Evolutionary conservation across 2,888 invertebrate species (phyloP).

Genomic region (Pachydiplax longipennis): DNA sequence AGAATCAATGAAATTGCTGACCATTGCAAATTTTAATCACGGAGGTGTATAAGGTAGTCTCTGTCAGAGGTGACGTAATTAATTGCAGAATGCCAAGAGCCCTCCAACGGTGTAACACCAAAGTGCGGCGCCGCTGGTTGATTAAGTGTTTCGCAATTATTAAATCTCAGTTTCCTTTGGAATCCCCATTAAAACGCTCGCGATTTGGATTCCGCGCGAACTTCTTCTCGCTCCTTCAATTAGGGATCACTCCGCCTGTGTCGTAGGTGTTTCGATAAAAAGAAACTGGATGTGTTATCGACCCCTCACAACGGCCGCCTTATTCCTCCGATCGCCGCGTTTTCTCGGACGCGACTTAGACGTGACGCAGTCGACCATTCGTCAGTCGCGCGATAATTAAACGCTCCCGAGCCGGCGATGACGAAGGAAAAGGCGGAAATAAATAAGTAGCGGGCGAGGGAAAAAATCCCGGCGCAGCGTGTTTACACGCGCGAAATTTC

Average conservation of each 20-base stretch:
- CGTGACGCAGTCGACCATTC: background rate
- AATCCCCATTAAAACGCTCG: background rate
- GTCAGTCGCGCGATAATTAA: background rate
- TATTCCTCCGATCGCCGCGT: background rate
- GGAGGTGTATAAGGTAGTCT: too few species aligned
- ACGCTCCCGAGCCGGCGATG: background rate
- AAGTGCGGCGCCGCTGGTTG: too few species aligned
- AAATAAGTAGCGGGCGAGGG: background rate
- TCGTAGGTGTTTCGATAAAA: conserved; percentile 8
- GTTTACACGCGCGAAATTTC: conserved; percentile 7
- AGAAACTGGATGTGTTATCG: conserved; percentile 31
- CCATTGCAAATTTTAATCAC: too few species aligned
- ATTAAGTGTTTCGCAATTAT: too few species aligned
- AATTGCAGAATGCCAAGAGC: too few species aligned
- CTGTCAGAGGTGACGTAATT: too few species aligned
- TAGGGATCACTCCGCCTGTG: background rate
- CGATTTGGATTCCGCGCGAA: background rate
- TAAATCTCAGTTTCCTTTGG: too few species aligned
- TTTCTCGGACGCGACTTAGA: background rate
- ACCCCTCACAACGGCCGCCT: background rate
- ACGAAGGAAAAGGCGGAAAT: background rate
- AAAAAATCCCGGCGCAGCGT: background rate
- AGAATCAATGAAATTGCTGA: background rate
- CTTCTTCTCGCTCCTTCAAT: background rate
- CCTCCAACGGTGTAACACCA: too few species aligned